Evolutionary conservation across 1,140 invertebrate species (phyloP).

Genomic region (Sweltsa coloradensis): DNA sequence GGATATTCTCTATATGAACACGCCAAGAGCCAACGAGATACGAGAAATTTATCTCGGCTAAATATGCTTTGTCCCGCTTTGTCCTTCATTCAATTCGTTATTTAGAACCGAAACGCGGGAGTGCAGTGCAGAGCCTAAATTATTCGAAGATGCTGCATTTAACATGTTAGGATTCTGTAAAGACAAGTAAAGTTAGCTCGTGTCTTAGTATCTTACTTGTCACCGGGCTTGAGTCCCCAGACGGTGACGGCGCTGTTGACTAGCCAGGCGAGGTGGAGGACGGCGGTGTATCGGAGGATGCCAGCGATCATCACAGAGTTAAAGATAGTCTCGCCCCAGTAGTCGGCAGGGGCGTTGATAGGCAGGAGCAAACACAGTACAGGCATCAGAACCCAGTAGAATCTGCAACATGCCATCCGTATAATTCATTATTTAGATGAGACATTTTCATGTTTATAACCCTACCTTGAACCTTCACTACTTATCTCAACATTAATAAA

Average conservation of each 20-base stretch:
- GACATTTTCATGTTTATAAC: too few relatives aligned
- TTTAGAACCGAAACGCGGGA: too few relatives aligned
- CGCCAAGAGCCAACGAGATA: too few relatives aligned
- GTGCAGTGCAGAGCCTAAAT: too few relatives aligned
- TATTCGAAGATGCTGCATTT: conserved; percentile 3
- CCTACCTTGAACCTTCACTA: too few relatives aligned
- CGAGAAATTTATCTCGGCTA: too few relatives aligned
- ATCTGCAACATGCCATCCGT: conserved; percentile 42
- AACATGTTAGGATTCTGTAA: conserved; percentile 4
- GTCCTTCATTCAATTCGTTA: too few relatives aligned
- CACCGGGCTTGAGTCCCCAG: conserved; percentile 54
- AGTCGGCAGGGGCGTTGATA: conserved; percentile 56
- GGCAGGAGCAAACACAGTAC: conserved; percentile 54
- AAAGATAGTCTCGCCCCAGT: conserved; percentile 52
- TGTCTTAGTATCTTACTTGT: too few relatives aligned
- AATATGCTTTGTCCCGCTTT: too few relatives aligned
- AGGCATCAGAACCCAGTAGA: conserved; percentile 53
- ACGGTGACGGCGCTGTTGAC: conserved; percentile 54
- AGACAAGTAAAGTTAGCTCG: too few relatives aligned
- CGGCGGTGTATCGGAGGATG: conserved; percentile 48
- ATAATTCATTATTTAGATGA: neutral
- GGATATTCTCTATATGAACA: too few relatives aligned
- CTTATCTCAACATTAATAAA: too few relatives aligned
- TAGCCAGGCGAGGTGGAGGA: conserved; percentile 47
- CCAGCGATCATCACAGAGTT: conserved; percentile 48